phyloP scores from a whole-genome alignment of 2,113 vertebrate species.

The Tor tambroides region DNA sequence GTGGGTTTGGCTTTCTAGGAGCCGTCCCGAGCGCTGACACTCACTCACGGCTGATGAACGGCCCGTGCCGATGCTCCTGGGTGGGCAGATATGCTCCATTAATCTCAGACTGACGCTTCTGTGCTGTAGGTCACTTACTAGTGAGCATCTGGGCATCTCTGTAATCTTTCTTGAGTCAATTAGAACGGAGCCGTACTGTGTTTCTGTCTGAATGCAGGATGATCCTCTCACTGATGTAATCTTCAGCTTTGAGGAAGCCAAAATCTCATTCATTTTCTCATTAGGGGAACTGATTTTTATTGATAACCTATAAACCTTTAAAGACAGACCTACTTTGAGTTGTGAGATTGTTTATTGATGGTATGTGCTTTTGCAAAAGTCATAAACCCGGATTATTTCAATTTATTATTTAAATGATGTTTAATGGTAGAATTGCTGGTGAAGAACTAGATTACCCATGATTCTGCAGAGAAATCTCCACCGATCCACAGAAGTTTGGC shows the following conservation, averaged over 20 bases:
- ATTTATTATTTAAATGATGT: no score
- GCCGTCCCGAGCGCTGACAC: background rate
- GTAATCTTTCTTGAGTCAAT: background rate
- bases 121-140: slow-evolving; percentile 27
- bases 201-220: slow-evolving; percentile 4
- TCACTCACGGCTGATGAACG: background rate
- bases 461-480: no score
- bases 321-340: background rate
- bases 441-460: no score
- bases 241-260: background rate
- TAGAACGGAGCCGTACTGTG: background rate
- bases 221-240: background rate
- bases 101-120: slow-evolving; percentile 2
- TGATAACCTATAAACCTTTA: background rate
- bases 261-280: background rate
- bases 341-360: no score
- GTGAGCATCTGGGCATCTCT: slow-evolving; percentile 25
- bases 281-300: background rate
- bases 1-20: background rate
- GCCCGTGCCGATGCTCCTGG: background rate
- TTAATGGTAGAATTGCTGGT: no score
- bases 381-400: no score
- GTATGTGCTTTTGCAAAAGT: no score
- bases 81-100: background rate
- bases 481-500: no score